These are phyloP conservation scores for Steinernema khuongi DNA, from an alignment of 1,140 invertebrate genomes.

Conservation along the genomic window DNA sequence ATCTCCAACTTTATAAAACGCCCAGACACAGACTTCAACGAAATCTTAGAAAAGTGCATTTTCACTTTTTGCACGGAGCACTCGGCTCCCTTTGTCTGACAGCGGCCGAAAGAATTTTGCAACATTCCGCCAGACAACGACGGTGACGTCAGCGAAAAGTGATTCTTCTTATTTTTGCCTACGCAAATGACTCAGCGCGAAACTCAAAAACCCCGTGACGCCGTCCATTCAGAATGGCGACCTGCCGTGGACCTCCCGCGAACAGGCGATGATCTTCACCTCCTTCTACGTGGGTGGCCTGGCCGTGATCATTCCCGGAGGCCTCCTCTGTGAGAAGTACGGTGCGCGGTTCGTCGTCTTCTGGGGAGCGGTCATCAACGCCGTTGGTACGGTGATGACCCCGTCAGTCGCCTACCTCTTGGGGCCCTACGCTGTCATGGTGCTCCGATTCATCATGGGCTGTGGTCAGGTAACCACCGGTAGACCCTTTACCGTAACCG, in stretches of 20 bases:
- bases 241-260: conserved; percentile 44
- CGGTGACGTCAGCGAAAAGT: conserved; percentile 27
- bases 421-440: conserved; percentile 21
- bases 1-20: no score
- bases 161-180: conserved; percentile 16
- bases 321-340: conserved; percentile 46
- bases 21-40: no score
- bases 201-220: no score
- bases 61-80: background rate
- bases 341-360: conserved; percentile 46
- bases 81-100: conserved; percentile 21
- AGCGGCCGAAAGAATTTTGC: background rate
- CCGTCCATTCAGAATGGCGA: conserved; percentile 44
- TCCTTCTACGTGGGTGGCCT: conserved; percentile 56
- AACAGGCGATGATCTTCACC: conserved; percentile 53
- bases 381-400: conserved; percentile 51
- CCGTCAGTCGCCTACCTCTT: conserved; percentile 42
- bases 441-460: conserved; percentile 48
- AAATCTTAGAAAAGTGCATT: no score
- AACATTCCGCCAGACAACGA: conserved; percentile 1
- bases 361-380: conserved; percentile 51
- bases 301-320: conserved; percentile 41
- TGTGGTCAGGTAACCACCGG: conserved; percentile 43
- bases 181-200: conserved; percentile 22
- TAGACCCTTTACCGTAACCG: background rate